A percentile compares a stretch with the other conserved stretches of the same genome.
These are phyloP conservation scores for Zaprionus lineosus DNA, from an alignment of 2,888 invertebrate species.

Conservation along the genomic window DNA sequence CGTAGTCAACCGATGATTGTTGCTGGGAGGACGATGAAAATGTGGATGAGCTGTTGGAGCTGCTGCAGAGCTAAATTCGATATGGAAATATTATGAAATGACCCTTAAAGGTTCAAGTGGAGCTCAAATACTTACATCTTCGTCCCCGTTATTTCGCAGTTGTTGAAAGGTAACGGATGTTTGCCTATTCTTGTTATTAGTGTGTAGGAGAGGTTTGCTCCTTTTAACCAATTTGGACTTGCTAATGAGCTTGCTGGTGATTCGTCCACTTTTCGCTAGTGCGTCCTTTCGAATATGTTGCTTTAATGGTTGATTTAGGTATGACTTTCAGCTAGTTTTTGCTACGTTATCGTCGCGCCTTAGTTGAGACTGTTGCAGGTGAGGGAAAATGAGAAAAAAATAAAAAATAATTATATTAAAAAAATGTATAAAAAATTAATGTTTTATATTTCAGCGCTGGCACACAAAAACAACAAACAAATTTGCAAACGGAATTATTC, in stretches of 20 bases:
- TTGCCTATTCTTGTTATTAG: conserved; percentile 39
- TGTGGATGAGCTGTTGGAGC: conserved; percentile 57
- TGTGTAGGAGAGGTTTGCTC: conserved; percentile 14
- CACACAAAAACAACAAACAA: conserved; percentile 65
- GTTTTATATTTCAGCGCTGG: conserved; percentile 44
- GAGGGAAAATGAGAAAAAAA: conserved; percentile 3
- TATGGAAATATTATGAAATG: not conserved
- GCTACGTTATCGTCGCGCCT: conserved; percentile 83
- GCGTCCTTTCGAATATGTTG: conserved; percentile 48
- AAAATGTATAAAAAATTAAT: conserved; percentile 23
- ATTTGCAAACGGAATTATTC: conserved; percentile 30
- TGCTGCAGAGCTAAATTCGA: conserved; percentile 51
- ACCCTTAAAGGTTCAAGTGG: not conserved
- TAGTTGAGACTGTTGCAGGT: conserved; percentile 81
- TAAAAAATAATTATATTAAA: conserved; percentile 16
- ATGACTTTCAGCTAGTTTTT: conserved; percentile 83
- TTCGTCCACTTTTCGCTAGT: conserved; percentile 26
- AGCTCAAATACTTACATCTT: conserved; percentile 48
- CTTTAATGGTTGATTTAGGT: conserved; percentile 54
- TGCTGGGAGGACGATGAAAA: conserved; percentile 65
- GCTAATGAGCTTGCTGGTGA: no score
- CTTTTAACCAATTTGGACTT: no score
- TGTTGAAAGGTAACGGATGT: conserved; percentile 48
- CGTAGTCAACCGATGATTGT: conserved; percentile 73
- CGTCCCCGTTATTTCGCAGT: conserved; percentile 44